Evolutionary conservation across 2,888 invertebrate species (phyloP).

Genomic region (Lissocephala sabroskyi): DNA sequence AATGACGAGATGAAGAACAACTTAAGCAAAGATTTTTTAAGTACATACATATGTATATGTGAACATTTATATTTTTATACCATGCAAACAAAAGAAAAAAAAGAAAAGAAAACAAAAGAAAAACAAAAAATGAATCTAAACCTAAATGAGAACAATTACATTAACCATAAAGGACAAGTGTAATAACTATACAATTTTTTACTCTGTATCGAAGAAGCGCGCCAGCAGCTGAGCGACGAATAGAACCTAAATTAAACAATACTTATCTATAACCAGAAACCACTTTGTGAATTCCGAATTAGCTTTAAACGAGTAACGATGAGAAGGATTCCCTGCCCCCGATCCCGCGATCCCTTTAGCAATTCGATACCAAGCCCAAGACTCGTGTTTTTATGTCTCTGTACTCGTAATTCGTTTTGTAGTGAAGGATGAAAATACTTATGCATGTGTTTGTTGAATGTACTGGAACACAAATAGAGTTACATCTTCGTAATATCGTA

Average conservation of each 20-base stretch:
- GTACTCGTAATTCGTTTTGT: slow-evolving; percentile 30
- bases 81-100: slow-evolving; percentile 45
- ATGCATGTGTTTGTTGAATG: slow-evolving; percentile 5
- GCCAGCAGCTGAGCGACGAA: slow-evolving; percentile 28
- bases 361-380: too few species aligned
- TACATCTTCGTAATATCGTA: too few species aligned
- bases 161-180: slow-evolving; percentile 23
- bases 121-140: slow-evolving; percentile 26
- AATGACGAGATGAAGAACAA: slow-evolving; percentile 20
- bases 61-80: slow-evolving; percentile 63
- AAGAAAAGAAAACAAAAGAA: slow-evolving; percentile 25
- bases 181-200: slow-evolving; percentile 43
- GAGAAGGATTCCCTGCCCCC: not conserved
- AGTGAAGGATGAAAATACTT: slow-evolving; percentile 4
- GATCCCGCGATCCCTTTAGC: too few species aligned
- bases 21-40: slow-evolving; percentile 46
- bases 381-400: slow-evolving; percentile 19
- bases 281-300: slow-evolving; percentile 40
- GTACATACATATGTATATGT: slow-evolving; percentile 38
- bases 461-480: not conserved
- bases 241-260: slow-evolving; percentile 11
- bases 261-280: slow-evolving; percentile 4
- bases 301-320: slow-evolving; percentile 38
- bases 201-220: slow-evolving; percentile 34
- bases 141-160: slow-evolving; percentile 18